Evolutionary conservation across 2,113 vertebrate genomes (phyloP), one percentile per base, ranked within the genome.

Genomic region (Pachycephala philippinensis): DNA sequence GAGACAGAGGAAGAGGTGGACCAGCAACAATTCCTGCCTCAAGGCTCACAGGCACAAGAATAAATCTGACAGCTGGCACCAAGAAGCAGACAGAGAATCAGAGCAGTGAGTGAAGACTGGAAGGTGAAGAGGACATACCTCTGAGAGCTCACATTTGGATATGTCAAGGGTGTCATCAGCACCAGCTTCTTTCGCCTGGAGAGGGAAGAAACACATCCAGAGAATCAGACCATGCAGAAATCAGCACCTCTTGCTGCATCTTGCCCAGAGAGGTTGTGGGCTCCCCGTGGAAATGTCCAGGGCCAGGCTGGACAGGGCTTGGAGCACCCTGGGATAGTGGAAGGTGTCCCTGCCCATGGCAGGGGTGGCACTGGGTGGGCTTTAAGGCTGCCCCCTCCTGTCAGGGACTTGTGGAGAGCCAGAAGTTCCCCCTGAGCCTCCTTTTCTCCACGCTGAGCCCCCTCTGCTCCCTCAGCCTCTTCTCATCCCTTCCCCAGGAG

Each of bases 111-210:
- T 53, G 66, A 28, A 17, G 7, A 17, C 7, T 54, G 45, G n/a
- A 30, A 69, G 33, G 1, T 75, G 57, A 2, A 15, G 33, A 45
- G 53, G 63, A 92, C 93, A 1, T 97, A 99, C 99, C 98, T 99
- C 99, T 37, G 98, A 97, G 53, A 99, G 98, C 79, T 99, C 99
- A 94, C 99, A 99, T 27, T 95, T 97, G 59, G 99, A 99, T 87
- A 99, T 98, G 95, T 99, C 99, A 71, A 99, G 97, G 90, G 98
- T 98, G 81, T 99, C 99, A 95, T 99, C 99, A 54, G 99, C 99
- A 61, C 99, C 99, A 16, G 98, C 99, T 96, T 99, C 99, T 95
- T 99, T 99, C 28, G 99, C 98, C 99, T 99, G 94, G 20, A 81
- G 53, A 89, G 78, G 81, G 95, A 96, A 52, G 26, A 91, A 5